Evolutionary conservation across 1,140 invertebrate genomes (phyloP).

Genomic region (Penaeus chinensis): DNA sequence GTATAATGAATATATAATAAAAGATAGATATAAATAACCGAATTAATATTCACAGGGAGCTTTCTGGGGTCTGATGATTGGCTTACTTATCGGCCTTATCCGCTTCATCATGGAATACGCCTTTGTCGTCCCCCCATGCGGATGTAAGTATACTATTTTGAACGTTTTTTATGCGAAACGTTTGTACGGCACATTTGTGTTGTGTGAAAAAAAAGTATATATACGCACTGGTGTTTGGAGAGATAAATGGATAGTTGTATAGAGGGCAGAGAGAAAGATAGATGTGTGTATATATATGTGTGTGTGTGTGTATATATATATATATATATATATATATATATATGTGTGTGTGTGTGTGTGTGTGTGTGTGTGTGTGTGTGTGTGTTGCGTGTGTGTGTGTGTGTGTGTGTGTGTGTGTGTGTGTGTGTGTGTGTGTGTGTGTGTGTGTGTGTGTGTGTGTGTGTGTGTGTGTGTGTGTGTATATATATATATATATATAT

Average conservation of each 20-base stretch:
- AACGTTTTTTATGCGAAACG: background rate
- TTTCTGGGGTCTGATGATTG: slow-evolving; percentile 71
- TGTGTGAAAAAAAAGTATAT: no score
- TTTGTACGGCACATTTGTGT: slow-evolving; percentile 67
- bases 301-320: slow-evolving; percentile 73
- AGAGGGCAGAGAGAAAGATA: no score
- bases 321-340: slow-evolving; percentile 66
- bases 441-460: slow-evolving; percentile 12
- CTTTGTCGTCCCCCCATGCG: slow-evolving; percentile 68
- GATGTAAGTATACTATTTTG: slow-evolving; percentile 62
- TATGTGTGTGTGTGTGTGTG: background rate
- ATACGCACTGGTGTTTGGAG: no score
- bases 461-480: slow-evolving; percentile 12
- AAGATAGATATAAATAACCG: no score
- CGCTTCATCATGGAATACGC: slow-evolving; percentile 69
- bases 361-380: background rate
- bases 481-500: background rate
- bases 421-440: background rate
- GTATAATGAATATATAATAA: no score
- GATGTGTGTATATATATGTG: slow-evolving; percentile 66
- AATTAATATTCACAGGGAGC: slow-evolving; percentile 68
- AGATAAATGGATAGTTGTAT: no score
- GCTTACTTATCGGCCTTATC: slow-evolving; percentile 69
- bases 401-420: background rate
- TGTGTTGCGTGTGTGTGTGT: background rate